These are phyloP conservation scores for Sinodicranocentrus sp. DNA, from an alignment of 2,888 invertebrate genomes.

Conservation along the genomic window DNA sequence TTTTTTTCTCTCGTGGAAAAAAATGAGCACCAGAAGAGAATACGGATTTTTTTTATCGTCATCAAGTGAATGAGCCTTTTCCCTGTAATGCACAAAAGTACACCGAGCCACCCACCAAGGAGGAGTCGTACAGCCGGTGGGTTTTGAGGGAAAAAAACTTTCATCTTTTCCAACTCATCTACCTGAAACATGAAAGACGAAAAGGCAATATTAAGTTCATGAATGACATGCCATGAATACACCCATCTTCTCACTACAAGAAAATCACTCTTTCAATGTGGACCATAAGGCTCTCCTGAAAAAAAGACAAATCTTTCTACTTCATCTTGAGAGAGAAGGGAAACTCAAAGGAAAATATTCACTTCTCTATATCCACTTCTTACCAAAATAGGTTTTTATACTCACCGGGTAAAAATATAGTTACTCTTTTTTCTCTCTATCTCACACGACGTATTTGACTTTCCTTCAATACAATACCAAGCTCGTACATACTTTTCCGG, in stretches of 20 bases:
- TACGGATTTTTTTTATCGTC: neutral
- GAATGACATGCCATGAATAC: too few relatives aligned
- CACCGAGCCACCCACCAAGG: too few relatives aligned
- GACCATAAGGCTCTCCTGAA: too few relatives aligned
- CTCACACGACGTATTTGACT: constrained; percentile 23
- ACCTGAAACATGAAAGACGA: too few relatives aligned
- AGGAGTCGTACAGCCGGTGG: too few relatives aligned
- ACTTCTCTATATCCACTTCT: neutral
- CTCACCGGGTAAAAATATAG: neutral
- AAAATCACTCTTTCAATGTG: too few relatives aligned
- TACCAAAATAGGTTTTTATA: neutral
- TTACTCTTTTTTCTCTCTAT: neutral
- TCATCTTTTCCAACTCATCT: too few relatives aligned
- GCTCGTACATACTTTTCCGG: too few relatives aligned
- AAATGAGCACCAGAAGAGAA: neutral
- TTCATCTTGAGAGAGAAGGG: neutral
- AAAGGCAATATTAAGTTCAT: too few relatives aligned
- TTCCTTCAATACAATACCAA: constrained; percentile 19
- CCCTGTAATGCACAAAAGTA: too few relatives aligned
- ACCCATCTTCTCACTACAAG: too few relatives aligned
- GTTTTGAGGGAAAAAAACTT: too few relatives aligned
- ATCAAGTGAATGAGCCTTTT: neutral
- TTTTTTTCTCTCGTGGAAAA: neutral
- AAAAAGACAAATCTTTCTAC: neutral
- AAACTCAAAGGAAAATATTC: constrained; percentile 22